Evolutionary conservation across 1,140 invertebrate genomes (phyloP).

Genomic region (Delia radicum): DNA sequence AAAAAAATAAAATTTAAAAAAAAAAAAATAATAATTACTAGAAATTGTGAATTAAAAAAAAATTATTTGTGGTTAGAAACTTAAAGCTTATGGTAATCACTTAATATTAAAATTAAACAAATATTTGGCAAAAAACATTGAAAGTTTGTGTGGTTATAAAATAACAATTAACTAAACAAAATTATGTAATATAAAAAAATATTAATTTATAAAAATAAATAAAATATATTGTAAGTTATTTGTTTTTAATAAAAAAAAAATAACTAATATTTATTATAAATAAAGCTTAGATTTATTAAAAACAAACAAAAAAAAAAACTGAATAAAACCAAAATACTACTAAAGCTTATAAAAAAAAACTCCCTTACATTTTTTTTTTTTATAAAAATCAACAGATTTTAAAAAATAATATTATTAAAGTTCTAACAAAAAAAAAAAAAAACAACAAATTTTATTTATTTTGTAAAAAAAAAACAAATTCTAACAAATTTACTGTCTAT

Average conservation of each 20-base stretch:
- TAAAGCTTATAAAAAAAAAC: not conserved
- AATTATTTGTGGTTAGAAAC: too few species aligned
- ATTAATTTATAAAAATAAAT: not conserved
- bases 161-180: not conserved
- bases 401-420: not conserved
- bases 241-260: conserved; percentile 7
- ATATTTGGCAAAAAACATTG: too few species aligned
- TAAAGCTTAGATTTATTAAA: conserved; percentile 3
- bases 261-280: conserved; percentile 13
- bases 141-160: not conserved
- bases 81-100: not conserved
- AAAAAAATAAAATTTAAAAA: not conserved
- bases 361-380: not conserved
- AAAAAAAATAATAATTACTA: not conserved
- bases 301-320: not conserved
- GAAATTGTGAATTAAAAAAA: conserved; percentile 6
- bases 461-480: not conserved
- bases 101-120: not conserved
- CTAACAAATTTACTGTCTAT: not conserved
- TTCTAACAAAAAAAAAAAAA: not conserved
- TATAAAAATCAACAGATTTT: not conserved
- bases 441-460: not conserved
- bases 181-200: not conserved
- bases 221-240: conserved; percentile 17
- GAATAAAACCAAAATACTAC: not conserved